Evolutionary conservation across 92 coral and sea anemone genomes (phyloP), one percentile per base, ranked within the genome.

Genomic region (Heliopora coerulea): DNA sequence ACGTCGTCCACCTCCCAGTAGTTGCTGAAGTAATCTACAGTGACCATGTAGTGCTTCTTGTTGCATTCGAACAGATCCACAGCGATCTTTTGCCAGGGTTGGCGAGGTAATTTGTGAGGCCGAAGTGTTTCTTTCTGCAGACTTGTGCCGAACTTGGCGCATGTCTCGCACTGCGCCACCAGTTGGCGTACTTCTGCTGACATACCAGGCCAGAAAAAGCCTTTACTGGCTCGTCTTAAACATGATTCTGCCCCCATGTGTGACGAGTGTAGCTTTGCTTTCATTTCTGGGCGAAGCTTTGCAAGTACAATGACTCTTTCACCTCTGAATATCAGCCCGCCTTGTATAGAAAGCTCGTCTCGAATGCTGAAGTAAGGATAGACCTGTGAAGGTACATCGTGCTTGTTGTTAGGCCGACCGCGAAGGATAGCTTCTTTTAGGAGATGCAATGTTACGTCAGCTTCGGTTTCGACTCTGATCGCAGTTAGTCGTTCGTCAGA

Each of bases 171-270:
- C 74, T 66, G 74, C 26, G 57, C 56, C 35, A 66, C 74, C 25
- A 48, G 56, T 7, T 64, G 8, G 1, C 72, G 72, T 64, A 64
- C 37, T 14, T 40, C 72, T 8, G 72, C 72, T 41, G 61, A 61
- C 63, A 49, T 65, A 21, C 64, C 63, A 24, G 73, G 65, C 75
- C 75, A 65, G 62, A 62, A 78, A 35, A 64, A 54, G 63, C 82
- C 46, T 30, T 78, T 77, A 26, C 76, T 13, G 42, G 65, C 82
- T 59, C 68, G 50, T 67, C 26, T 20, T 57, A 66, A 78, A 37
- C 78, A 67, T 66, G 75, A 35, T 56, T 79, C 72, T 21, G 64
- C 46, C 31, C 83, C 83, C 56, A 57, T 50, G 42, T 79, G 68
- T 30, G 68, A 79, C 24, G 62, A 27, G n/a, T 52, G 64, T 9